A percentile compares a stretch with the other conserved stretches of the same genome.
Evolutionary conservation across 2,113 vertebrate genomes (phyloP).

Genomic region (Zeus faber): DNA sequence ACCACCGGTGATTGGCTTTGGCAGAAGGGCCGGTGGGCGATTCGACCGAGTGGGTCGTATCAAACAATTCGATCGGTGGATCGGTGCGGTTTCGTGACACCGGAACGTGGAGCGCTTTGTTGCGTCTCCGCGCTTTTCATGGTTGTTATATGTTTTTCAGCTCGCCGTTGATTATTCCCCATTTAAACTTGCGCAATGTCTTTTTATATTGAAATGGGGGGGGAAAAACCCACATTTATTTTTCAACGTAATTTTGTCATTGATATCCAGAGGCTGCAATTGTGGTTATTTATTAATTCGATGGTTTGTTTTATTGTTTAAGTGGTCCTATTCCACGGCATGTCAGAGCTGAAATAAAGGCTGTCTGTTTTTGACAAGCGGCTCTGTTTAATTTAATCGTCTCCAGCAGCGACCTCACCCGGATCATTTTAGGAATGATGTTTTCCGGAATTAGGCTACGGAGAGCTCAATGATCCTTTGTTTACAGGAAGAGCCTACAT

Average conservation of each 20-base stretch:
- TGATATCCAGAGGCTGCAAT: too few species aligned
- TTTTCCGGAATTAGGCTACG: constrained; percentile 54
- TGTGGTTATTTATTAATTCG: too few species aligned
- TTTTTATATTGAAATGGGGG: too few species aligned
- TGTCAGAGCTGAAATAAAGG: too few species aligned
- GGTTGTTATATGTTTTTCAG: not conserved
- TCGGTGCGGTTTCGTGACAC: constrained; percentile 21
- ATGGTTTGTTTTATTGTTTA: too few species aligned
- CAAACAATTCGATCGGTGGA: too few species aligned
- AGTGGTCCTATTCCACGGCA: too few species aligned
- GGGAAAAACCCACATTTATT: too few species aligned
- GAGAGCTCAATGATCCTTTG: constrained; percentile 71
- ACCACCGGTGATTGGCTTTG: constrained; percentile 35
- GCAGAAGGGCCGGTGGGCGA: not conserved
- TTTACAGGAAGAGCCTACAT: constrained; percentile 45
- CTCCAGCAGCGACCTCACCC: constrained; percentile 74
- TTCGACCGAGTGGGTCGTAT: constrained; percentile 2
- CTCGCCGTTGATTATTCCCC: too few species aligned
- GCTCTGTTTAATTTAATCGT: constrained; percentile 43
- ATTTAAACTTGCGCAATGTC: too few species aligned
- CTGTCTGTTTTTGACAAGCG: constrained; percentile 27
- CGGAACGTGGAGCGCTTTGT: constrained; percentile 29
- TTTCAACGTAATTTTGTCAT: too few species aligned
- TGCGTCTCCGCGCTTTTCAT: not conserved
- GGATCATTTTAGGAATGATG: constrained; percentile 68